Conservation (phyloP, 2,797 vertebrate genomes). For the Hyperoplus immaculatus region DNA sequence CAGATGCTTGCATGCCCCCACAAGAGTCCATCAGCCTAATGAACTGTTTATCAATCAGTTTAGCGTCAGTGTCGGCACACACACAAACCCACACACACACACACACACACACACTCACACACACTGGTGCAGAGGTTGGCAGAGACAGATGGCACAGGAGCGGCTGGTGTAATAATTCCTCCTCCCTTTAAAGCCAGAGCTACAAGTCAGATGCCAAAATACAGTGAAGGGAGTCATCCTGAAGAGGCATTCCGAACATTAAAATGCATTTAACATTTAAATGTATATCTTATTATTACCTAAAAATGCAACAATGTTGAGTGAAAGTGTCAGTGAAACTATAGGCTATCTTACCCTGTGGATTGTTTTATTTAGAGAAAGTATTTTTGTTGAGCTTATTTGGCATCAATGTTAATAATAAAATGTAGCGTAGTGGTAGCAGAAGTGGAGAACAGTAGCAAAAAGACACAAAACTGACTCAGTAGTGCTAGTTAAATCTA, state of each 20-base stretch:
- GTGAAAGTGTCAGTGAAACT: not conserved
- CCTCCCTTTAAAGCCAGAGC: conserved; percentile 1
- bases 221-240: not conserved
- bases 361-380: not conserved
- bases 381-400: not conserved
- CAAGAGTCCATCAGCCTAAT: conserved; percentile 78
- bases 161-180: conserved; percentile 33
- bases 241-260: not conserved
- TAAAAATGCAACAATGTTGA: not conserved
- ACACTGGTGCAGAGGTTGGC: conserved; percentile 54
- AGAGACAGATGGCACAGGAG: conserved; percentile 63
- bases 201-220: conserved; percentile 15
- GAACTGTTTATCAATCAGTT: conserved; percentile 78
- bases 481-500: not conserved
- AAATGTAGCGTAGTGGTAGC: not conserved
- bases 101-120: conserved; percentile 39
- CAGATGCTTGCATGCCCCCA: conserved; percentile 43
- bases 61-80: conserved; percentile 43
- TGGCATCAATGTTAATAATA: not conserved
- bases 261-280: not conserved
- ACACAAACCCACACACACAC: conserved; percentile 4
- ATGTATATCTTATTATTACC: not conserved
- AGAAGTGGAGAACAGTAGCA: not conserved
- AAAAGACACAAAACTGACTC: not conserved
- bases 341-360: not conserved